These are phyloP conservation scores for Tipula helvola DNA, from an alignment of 2,888 invertebrate species.

Conservation along the genomic window DNA sequence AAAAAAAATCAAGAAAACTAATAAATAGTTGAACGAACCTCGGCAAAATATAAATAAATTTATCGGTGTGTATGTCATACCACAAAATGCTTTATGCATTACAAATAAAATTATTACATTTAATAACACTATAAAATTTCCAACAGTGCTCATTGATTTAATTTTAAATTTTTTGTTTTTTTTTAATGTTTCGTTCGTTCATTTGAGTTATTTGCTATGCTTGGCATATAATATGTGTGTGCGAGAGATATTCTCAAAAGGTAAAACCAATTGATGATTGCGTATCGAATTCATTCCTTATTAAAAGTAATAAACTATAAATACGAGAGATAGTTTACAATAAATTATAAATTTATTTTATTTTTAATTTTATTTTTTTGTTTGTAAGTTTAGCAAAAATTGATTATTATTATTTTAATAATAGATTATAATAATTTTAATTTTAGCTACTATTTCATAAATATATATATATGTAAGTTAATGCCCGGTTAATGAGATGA, in stretches of 20 bases:
- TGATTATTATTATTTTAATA: background rate
- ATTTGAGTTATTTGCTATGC: background rate
- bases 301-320: background rate
- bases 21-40: background rate
- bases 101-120: background rate
- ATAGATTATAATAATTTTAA: background rate
- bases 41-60: background rate
- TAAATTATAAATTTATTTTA: background rate
- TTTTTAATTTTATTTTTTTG: background rate
- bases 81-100: background rate
- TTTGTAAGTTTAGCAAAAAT: background rate
- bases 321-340: background rate
- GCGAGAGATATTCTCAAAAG: background rate
- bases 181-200: background rate
- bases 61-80: background rate
- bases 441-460: background rate
- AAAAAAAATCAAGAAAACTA: background rate
- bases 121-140: background rate
- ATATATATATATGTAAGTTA: background rate
- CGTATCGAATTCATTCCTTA: background rate
- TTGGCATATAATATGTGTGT: background rate
- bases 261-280: background rate
- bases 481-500: slow-evolving; percentile 4
- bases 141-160: background rate
- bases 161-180: background rate